Evolutionary conservation across 2,797 vertebrate genomes (phyloP).

Genomic region (Pipistrellus nathusii): DNA sequence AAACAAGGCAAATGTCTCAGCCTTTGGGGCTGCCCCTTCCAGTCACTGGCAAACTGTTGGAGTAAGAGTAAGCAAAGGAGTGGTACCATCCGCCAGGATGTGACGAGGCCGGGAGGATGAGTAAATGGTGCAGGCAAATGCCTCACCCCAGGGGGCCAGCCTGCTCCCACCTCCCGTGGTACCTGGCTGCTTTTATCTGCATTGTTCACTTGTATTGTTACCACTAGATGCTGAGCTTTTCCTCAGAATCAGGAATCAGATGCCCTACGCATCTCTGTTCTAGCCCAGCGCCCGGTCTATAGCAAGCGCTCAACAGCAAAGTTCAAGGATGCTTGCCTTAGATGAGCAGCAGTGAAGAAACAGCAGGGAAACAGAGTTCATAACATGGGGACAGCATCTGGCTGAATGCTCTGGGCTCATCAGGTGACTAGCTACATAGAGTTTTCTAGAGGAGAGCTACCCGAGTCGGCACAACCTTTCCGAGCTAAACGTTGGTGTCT

Average conservation of each 20-base stretch:
- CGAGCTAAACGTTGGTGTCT: neutral
- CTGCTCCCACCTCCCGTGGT: neutral
- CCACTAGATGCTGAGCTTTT: neutral
- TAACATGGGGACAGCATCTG: neutral
- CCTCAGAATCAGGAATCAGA: neutral
- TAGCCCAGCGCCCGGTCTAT: neutral
- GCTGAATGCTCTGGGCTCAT: neutral
- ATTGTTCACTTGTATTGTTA: neutral
- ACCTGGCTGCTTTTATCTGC: neutral
- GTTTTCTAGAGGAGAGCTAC: neutral
- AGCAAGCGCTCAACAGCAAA: neutral
- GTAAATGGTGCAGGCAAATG: too few species aligned
- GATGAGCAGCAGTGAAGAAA: neutral
- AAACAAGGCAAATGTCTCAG: too few species aligned
- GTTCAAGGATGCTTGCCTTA: neutral
- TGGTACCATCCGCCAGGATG: neutral
- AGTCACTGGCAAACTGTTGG: neutral
- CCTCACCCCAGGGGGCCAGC: neutral
- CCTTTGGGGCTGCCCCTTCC: neutral
- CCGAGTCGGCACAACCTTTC: neutral
- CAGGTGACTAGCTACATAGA: neutral
- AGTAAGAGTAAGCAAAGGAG: neutral
- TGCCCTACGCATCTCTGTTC: neutral
- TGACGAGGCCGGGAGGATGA: too few species aligned
- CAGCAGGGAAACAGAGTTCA: neutral